Conservation (phyloP, 1,140 invertebrate genomes). For the Microplitis demolitor region DNA sequence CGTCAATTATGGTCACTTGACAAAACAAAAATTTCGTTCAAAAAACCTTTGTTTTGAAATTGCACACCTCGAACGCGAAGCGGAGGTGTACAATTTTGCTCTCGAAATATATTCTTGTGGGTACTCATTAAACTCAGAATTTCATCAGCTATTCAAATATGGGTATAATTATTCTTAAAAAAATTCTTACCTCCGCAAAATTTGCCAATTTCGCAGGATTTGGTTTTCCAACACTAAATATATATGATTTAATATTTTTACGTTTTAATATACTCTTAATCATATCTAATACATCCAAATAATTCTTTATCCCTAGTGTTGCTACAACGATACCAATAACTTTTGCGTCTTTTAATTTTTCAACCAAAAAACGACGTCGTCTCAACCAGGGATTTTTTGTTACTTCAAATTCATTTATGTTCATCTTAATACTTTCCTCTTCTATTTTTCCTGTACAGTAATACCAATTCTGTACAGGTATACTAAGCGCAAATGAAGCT, state of each 20-base stretch:
- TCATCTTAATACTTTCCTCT: conserved; percentile 47
- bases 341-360: conserved; percentile 87
- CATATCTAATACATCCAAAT: conserved; percentile 75
- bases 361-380: conserved; percentile 80
- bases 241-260: conserved; percentile 84
- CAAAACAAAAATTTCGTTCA: no score
- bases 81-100: no score
- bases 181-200: conserved; percentile 74
- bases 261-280: conserved; percentile 75
- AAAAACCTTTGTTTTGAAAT: no score
- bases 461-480: conserved; percentile 61
- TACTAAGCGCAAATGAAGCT: conserved; percentile 62
- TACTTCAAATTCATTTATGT: conserved; percentile 49
- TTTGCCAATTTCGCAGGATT: conserved; percentile 93
- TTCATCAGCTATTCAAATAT: neutral
- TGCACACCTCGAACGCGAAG: no score
- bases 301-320: conserved; percentile 82
- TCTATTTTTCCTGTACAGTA: conserved; percentile 25
- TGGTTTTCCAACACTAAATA: conserved; percentile 90
- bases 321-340: conserved; percentile 87
- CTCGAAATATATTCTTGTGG: no score
- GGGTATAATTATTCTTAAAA: neutral
- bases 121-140: neutral
- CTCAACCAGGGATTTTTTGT: conserved; percentile 70
- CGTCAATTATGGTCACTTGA: no score